Percentiles rank a stretch among this genome's conserved stretches.
Conservation (phyloP, 2,888 invertebrate genomes). For the Amblyjoppa proteus region DNA sequence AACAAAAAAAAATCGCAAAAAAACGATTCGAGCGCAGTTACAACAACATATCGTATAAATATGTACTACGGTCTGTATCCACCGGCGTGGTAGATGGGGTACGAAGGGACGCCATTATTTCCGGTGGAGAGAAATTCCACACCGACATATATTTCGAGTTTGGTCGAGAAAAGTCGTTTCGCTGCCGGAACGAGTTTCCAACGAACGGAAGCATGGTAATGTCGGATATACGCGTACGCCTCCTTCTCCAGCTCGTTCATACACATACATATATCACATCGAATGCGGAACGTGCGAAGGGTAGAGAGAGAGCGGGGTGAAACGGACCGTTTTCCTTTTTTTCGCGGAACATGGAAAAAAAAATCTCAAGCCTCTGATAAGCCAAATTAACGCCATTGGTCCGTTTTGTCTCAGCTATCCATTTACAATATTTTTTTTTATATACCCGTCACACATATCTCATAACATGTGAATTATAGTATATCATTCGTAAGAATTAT, state of each 20-base stretch:
- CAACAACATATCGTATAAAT: constrained; percentile 65
- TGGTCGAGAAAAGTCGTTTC: constrained; percentile 68
- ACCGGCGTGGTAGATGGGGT: constrained; percentile 18
- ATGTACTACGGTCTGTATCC: constrained; percentile 57
- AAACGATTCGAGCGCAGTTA: constrained; percentile 42
- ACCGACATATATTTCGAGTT: constrained; percentile 66
- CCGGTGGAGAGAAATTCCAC: constrained; percentile 65
- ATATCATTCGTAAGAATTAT: no score
- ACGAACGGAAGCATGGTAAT: constrained; percentile 47
- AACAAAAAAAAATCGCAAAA: constrained; percentile 32
- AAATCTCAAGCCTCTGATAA: no score
- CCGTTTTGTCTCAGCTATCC: no score
- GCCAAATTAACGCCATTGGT: no score
- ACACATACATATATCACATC: neutral
- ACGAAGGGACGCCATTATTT: constrained; percentile 63
- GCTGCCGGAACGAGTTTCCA: constrained; percentile 53
- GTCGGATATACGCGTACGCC: constrained; percentile 34
- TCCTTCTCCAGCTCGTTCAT: constrained; percentile 3
- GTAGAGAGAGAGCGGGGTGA: neutral
- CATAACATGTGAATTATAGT: no score
- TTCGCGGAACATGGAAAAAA: no score
- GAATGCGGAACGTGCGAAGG: neutral
- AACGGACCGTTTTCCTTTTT: neutral
- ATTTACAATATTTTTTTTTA: no score
- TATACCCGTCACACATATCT: no score